A percentile compares a stretch with the other conserved stretches of the same genome.
phyloP scores from a whole-genome alignment of 2,888 invertebrate genomes.

The Amorpha juglandis region DNA sequence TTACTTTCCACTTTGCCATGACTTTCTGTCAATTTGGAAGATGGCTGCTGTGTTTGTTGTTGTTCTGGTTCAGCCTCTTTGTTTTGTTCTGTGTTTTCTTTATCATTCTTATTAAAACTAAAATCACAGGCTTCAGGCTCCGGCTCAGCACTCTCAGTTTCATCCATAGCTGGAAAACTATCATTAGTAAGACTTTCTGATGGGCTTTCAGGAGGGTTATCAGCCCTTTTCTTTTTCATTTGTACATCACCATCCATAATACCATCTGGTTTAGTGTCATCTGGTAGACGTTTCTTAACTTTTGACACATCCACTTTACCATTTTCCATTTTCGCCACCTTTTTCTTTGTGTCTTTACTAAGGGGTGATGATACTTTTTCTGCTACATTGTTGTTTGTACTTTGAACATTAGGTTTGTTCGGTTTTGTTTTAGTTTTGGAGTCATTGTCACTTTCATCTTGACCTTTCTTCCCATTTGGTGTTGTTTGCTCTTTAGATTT shows the following conservation, averaged over 20 bases:
- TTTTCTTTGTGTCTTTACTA: constrained; percentile 75
- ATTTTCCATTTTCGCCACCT: constrained; percentile 71
- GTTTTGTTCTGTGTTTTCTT: constrained; percentile 68
- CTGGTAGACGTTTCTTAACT: constrained; percentile 84
- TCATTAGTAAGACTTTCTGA: constrained; percentile 93
- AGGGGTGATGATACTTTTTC: constrained; percentile 75
- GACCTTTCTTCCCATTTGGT: constrained; percentile 76
- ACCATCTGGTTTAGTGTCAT: constrained; percentile 84
- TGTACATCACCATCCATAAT: constrained; percentile 85
- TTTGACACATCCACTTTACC: constrained; percentile 82
- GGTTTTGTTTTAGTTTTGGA: constrained; percentile 68
- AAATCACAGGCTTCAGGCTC: constrained; percentile 79
- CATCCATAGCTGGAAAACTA: constrained; percentile 92
- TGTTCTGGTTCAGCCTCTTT: constrained; percentile 68
- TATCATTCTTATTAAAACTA: constrained; percentile 77
- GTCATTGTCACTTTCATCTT: constrained; percentile 80
- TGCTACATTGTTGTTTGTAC: constrained; percentile 71
- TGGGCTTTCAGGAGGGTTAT: constrained; percentile 89
- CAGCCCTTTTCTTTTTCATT: constrained; percentile 81
- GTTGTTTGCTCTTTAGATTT: constrained; percentile 90
- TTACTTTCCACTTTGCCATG: constrained; percentile 52
- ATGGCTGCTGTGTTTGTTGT: constrained; percentile 26
- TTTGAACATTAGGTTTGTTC: constrained; percentile 66
- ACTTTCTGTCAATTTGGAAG: constrained; percentile 63
- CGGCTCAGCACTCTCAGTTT: constrained; percentile 83